A percentile compares a stretch with the other conserved stretches of the same genome.
Conservation (phyloP, 2,888 invertebrate species). For the Hirtodrosophila cameraria region DNA sequence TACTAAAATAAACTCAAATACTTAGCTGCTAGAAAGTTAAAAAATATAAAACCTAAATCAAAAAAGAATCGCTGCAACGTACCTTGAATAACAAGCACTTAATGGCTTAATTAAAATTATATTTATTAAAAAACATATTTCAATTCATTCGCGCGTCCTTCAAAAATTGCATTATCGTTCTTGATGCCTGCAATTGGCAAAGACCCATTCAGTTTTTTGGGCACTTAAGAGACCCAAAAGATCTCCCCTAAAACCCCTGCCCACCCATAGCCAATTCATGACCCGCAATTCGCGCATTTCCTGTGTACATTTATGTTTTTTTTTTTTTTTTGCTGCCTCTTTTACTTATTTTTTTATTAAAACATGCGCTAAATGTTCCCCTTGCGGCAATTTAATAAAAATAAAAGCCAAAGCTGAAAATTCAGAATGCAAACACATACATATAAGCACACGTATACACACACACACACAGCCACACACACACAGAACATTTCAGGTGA, state of each 20-base stretch:
- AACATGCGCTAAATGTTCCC: constrained; percentile 77
- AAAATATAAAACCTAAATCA: too few relatives aligned
- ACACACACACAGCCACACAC: background rate
- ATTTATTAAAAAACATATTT: constrained; percentile 17
- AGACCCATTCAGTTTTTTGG: constrained; percentile 20
- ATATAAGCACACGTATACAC: background rate
- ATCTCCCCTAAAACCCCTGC: background rate
- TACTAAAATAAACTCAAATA: too few relatives aligned
- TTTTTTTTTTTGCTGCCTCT: background rate
- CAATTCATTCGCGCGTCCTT: constrained; percentile 35
- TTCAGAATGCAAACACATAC: constrained; percentile 19
- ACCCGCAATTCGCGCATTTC: constrained; percentile 25
- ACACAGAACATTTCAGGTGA: constrained; percentile 40
- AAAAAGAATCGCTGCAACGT: too few relatives aligned
- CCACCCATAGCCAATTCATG: constrained; percentile 38
- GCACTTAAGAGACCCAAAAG: constrained; percentile 40
- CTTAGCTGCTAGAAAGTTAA: too few relatives aligned
- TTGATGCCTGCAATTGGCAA: constrained; percentile 3
- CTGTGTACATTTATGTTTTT: constrained; percentile 18
- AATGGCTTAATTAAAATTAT: constrained; percentile 32
- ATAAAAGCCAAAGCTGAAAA: constrained; percentile 67
- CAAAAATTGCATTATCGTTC: constrained; percentile 35
- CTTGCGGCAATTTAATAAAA: constrained; percentile 76
- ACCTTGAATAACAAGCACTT: background rate
- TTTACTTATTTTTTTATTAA: constrained; percentile 52